Percentiles rank a stretch among this genome's conserved stretches.
Evolutionary conservation across 2,888 invertebrate genomes (phyloP).

Genomic region (Caenorhabditis doughertyi): DNA sequence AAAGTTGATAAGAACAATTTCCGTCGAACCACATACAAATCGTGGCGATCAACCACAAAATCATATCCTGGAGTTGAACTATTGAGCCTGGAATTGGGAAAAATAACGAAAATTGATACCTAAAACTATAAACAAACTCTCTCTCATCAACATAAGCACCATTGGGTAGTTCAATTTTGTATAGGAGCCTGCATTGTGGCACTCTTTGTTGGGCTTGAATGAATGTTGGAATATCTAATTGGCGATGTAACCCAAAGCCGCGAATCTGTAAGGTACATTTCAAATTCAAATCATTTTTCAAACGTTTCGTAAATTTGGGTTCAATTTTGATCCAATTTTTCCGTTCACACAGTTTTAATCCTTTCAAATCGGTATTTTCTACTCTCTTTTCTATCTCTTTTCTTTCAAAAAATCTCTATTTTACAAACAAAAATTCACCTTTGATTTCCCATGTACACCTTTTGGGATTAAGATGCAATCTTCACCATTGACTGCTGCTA

Average conservation of each 20-base stretch:
- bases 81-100: background rate
- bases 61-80: conserved; percentile 1
- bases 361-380: background rate
- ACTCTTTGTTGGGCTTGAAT: conserved; percentile 36
- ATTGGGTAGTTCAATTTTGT: conserved; percentile 36
- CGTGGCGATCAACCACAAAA: background rate
- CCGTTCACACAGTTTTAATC: no score
- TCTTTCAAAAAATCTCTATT: background rate
- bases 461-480: conserved; percentile 12
- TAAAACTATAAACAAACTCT: conserved; percentile 14
- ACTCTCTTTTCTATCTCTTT: background rate
- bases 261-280: conserved; percentile 16
- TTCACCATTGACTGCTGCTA: background rate
- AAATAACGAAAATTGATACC: background rate
- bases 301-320: background rate
- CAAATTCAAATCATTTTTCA: background rate
- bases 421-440: conserved; percentile 9
- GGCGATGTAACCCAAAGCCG: conserved; percentile 43
- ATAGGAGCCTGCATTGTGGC: conserved; percentile 37
- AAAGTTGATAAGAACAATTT: conserved; percentile 47
- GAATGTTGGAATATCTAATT: background rate
- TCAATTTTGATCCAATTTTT: background rate
- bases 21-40: conserved; percentile 3
- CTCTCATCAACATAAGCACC: conserved; percentile 34
- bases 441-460: background rate